phyloP scores from a whole-genome alignment of 2,888 invertebrate species.

The Leptopilina myrica region DNA sequence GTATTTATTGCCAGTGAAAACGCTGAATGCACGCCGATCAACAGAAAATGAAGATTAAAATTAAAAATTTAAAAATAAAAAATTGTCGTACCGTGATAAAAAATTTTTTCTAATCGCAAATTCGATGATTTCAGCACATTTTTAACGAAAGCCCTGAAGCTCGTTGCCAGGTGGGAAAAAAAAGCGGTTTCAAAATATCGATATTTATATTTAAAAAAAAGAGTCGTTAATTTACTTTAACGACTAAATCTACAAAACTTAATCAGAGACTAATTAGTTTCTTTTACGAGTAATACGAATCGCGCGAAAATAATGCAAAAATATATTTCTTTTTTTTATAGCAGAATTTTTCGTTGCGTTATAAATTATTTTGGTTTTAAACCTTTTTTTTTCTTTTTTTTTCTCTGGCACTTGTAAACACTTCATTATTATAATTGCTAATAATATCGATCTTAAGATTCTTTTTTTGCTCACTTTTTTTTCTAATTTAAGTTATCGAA shows the following conservation, averaged over 20 bases:
- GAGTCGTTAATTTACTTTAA: slow-evolving; percentile 7
- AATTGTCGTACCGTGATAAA: slow-evolving; percentile 34
- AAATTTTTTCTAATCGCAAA: slow-evolving; percentile 23
- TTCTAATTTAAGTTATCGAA: slow-evolving; percentile 6
- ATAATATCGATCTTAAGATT: slow-evolving; percentile 41
- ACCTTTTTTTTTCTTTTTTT: slow-evolving; percentile 64
- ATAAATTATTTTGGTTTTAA: slow-evolving; percentile 72
- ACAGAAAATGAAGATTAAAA: slow-evolving; percentile 46
- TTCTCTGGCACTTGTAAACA: slow-evolving; percentile 62
- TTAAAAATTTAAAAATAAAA: neutral
- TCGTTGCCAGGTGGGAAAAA: slow-evolving; percentile 53
- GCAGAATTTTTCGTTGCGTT: slow-evolving; percentile 63
- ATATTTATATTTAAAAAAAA: neutral
- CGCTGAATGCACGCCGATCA: slow-evolving; percentile 64
- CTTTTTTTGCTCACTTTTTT: slow-evolving; percentile 3
- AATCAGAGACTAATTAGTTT: slow-evolving; percentile 49
- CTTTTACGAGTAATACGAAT: slow-evolving; percentile 37
- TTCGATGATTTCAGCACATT: slow-evolving; percentile 55
- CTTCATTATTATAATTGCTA: slow-evolving; percentile 58
- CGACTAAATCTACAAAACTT: slow-evolving; percentile 40
- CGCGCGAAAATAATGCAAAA: slow-evolving; percentile 35
- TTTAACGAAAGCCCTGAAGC: slow-evolving; percentile 57
- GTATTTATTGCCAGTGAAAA: slow-evolving; percentile 70
- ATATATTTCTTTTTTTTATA: slow-evolving; percentile 51
- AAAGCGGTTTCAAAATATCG: slow-evolving; percentile 47